phyloP scores from a whole-genome alignment of 2,113 vertebrate genomes.

The Ceyx melanurus region DNA sequence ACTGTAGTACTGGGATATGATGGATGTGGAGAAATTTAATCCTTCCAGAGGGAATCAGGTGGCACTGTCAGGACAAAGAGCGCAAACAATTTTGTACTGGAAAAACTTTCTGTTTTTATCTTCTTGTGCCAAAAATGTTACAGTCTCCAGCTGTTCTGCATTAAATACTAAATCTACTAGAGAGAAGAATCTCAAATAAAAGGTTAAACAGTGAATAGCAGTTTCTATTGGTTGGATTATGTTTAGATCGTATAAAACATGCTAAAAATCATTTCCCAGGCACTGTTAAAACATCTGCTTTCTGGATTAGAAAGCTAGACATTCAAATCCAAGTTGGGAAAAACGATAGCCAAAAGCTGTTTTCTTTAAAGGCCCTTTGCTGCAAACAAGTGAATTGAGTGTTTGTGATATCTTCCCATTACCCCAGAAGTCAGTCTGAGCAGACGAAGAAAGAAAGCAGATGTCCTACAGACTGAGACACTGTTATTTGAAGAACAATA shows the following conservation, averaged over 20 bases:
- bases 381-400: constrained; percentile 50
- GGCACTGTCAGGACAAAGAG: constrained; percentile 73
- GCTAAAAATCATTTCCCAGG: constrained; percentile 52
- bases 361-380: constrained; percentile 32
- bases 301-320: constrained; percentile 57
- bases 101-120: constrained; percentile 37
- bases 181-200: constrained; percentile 33
- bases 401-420: constrained; percentile 33
- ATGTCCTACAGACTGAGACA: not conserved
- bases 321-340: constrained; percentile 28
- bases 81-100: constrained; percentile 69
- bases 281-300: constrained; percentile 60
- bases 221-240: constrained; percentile 19
- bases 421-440: constrained; percentile 20
- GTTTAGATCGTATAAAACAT: constrained; percentile 34
- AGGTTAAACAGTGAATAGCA: constrained; percentile 12
- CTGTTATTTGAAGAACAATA: constrained; percentile 13
- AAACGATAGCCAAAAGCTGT: constrained; percentile 32
- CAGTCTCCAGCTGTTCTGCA: constrained; percentile 65
- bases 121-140: constrained; percentile 60
- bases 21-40: constrained; percentile 90
- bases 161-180: constrained; percentile 56
- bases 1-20: constrained; percentile 82
- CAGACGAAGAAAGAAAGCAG: not conserved
- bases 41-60: constrained; percentile 79